phyloP scores from a whole-genome alignment of 2,113 vertebrate genomes.

The Perca fluviatilis region DNA sequence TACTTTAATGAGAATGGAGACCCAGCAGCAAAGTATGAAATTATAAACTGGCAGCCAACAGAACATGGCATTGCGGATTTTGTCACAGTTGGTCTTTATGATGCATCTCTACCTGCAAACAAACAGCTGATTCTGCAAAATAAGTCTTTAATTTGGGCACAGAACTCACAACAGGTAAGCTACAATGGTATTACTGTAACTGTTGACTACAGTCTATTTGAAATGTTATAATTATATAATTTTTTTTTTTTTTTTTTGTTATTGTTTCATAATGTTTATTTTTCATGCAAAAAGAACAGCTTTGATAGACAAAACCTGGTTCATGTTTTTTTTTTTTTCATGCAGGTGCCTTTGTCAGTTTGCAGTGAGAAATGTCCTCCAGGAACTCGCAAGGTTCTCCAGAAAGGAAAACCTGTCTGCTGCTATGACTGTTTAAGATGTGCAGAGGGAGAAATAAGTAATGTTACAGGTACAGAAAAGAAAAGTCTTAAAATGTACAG shows the following conservation, averaged over 20 bases:
- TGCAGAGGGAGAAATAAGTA: conserved; percentile 82
- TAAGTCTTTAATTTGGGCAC: conserved; percentile 70
- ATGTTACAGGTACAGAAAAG: conserved; percentile 62
- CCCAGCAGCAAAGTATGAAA: conserved; percentile 81
- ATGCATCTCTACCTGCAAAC: conserved; percentile 68
- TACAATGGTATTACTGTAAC: not conserved
- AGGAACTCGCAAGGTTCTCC: conserved; percentile 80
- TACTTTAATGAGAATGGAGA: conserved; percentile 81
- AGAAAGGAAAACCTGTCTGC: conserved; percentile 82
- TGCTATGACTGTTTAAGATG: conserved; percentile 83
- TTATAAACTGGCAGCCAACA: conserved; percentile 82
- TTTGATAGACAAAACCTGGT: not conserved
- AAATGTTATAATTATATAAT: not conserved
- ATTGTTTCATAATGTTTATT: not conserved
- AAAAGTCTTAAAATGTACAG: too few species aligned
- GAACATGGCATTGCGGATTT: conserved; percentile 63
- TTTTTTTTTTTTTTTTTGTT: too few species aligned
- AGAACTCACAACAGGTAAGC: conserved; percentile 64
- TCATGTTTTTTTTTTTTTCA: not conserved
- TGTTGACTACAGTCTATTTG: not conserved
- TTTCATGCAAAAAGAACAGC: not conserved
- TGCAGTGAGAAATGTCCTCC: conserved; percentile 78
- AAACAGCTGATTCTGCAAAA: conserved; percentile 68
- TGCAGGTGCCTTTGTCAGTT: conserved; percentile 79
- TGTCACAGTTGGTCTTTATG: conserved; percentile 79